A percentile compares a stretch with the other conserved stretches of the same genome.
Conservation (phyloP, 64 coral and sea anemone genomes). For the Montipora sp. region DNA sequence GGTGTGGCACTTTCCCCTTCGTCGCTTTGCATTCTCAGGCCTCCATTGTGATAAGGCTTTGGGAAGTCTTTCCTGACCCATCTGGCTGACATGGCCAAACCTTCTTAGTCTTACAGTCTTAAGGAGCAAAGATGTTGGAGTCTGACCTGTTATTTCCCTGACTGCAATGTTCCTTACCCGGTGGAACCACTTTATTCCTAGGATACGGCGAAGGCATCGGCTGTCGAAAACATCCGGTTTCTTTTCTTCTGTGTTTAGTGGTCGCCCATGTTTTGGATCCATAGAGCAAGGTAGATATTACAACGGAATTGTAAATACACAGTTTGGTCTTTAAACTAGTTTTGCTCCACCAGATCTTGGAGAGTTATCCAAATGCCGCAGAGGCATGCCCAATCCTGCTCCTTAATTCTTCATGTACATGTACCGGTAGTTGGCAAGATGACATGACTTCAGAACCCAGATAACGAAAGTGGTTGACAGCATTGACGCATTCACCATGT, state of each 20-base stretch:
- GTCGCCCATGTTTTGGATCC: background rate
- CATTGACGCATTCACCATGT: background rate
- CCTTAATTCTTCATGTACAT: background rate
- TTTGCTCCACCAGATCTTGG: background rate
- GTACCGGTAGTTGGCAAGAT: background rate
- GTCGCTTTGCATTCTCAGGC: no score
- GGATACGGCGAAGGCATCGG: background rate
- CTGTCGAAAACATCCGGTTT: background rate
- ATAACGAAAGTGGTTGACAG: background rate
- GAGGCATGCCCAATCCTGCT: background rate
- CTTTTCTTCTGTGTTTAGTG: background rate
- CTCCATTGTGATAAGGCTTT: no score
- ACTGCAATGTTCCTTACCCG: no score
- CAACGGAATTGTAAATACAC: background rate
- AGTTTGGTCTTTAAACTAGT: slow-evolving; percentile 1
- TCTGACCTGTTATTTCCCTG: no score
- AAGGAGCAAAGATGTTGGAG: no score
- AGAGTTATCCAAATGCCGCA: background rate
- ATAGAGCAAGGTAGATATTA: background rate
- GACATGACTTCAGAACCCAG: background rate
- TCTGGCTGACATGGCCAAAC: no score
- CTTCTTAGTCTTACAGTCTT: no score
- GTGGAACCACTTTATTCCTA: no score
- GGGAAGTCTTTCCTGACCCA: no score
- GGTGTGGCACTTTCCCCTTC: no score